These are phyloP conservation scores for Holothuria glaberrima DNA, from an alignment of 35 echinoderm and acorn worm genomes.

Conservation along the genomic window DNA sequence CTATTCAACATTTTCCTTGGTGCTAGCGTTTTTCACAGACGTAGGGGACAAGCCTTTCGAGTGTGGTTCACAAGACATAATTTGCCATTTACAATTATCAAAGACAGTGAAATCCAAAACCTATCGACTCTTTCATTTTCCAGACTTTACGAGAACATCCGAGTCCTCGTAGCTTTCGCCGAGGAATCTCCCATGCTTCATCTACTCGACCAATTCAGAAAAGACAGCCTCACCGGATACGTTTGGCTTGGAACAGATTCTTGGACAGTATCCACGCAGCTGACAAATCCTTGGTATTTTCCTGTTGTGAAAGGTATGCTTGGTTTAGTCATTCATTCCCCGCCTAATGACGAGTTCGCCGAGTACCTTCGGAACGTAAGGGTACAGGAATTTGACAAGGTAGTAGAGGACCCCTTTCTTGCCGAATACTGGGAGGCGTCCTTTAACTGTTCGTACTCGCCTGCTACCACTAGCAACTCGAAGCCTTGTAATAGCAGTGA, in stretches of 20 bases:
- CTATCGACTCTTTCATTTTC: background rate
- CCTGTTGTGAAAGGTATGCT: constrained; percentile 83
- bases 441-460: constrained; percentile 51
- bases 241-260: constrained; percentile 79
- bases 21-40: no score
- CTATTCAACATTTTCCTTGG: no score
- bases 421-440: constrained; percentile 74
- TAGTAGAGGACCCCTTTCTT: constrained; percentile 77
- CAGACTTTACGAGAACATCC: constrained; percentile 67
- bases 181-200: constrained; percentile 72
- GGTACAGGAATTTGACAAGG: background rate
- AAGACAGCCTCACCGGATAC: constrained; percentile 68
- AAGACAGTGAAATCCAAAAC: no score
- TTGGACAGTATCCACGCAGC: constrained; percentile 66
- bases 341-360: constrained; percentile 1
- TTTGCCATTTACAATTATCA: no score
- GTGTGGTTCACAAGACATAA: no score
- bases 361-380: constrained; percentile 51
- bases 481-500: constrained; percentile 56
- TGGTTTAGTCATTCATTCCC: constrained; percentile 49
- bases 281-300: constrained; percentile 36
- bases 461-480: background rate
- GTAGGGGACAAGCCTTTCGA: no score
- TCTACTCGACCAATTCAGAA: constrained; percentile 63
- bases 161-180: constrained; percentile 78